A percentile compares a stretch with the other conserved stretches of the same genome.
phyloP scores from a whole-genome alignment of 1,140 invertebrate species.

The Andrena cerasifolii region DNA sequence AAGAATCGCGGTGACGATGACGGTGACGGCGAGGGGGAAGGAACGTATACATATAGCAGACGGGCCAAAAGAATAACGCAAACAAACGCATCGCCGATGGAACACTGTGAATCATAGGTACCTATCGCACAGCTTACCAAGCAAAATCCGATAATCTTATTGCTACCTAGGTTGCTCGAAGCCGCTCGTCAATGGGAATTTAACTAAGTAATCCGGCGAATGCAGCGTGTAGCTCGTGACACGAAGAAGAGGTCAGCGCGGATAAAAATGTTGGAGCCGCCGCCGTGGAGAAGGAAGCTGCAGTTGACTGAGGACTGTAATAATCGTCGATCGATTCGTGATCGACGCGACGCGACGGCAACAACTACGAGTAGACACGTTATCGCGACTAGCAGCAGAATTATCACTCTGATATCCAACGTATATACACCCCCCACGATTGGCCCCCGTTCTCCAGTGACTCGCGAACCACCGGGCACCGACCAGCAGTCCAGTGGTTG shows the following conservation, averaged over 20 bases:
- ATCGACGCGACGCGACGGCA: slow-evolving; percentile 13
- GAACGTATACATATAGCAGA: background rate
- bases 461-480: slow-evolving; percentile 75
- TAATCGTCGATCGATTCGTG: background rate
- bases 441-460: slow-evolving; percentile 73
- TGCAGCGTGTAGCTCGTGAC: too few relatives aligned
- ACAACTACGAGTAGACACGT: slow-evolving; percentile 57
- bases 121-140: background rate
- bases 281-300: background rate
- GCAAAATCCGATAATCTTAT: background rate
- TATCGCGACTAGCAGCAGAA: slow-evolving; percentile 71
- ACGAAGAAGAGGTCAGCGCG: background rate
- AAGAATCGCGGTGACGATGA: background rate
- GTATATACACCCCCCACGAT: slow-evolving; percentile 75
- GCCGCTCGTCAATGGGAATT: too few relatives aligned
- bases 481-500: slow-evolving; percentile 64
- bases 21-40: too few relatives aligned
- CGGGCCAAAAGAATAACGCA: slow-evolving; percentile 10
- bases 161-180: too few relatives aligned
- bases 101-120: slow-evolving; percentile 41
- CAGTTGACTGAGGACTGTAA: background rate
- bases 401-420: slow-evolving; percentile 79
- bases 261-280: too few relatives aligned
- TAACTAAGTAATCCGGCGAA: too few relatives aligned
- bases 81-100: slow-evolving; percentile 28